Base-by-base conservation (phyloP, 2,113 vertebrate genomes). In the Polypterus senegalus region DNA sequence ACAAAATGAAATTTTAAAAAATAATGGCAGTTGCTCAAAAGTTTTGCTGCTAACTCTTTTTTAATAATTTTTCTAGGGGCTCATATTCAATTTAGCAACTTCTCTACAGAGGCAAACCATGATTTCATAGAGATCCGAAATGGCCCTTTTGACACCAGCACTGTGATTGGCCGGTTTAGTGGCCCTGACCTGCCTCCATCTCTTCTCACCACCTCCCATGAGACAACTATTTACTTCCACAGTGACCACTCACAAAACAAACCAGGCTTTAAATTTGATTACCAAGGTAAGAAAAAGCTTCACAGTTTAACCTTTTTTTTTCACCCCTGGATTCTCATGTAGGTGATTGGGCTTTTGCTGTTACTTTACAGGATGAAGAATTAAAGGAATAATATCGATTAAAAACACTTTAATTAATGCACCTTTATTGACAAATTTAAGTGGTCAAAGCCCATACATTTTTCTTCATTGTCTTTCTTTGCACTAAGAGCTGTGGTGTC, bases 191-290 rank as follows among this genome's bases (percentile, higher is more conserved):
- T 91, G 3, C 88, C 92, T 0, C 71, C 91, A 43, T 81, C 92
- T 9, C 85, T 97, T 4, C 89, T 99, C 5, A 94, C 93, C 7
- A 97, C 95, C 0, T 95, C 93, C 1, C 96, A 99, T 0, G 92
- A 97, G 61, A 98, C 94, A 66, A 89, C 91, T 0, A 64, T 99
- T 1, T 97, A 98, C 71, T 98, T 97, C 76, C 96, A 98, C 64
- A 99, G 94, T 0, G 96, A 99, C 77, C 94, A 98, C 73, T 98
- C 95, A 0, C 93, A 99, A 81, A 99, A 99, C 80, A 94, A 91
- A 51, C 95, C 92, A 0, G 96, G 96, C 47, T 99, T 99, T 81
- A 86, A 91, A 76, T 85, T 99, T 61, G 93, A 97, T 46, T 98
- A 97, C 74, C 94, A 97, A 66, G 94, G 96, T 95, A 69, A 89